These are phyloP conservation scores for Danionella dracula DNA, from an alignment of 2,797 vertebrate genomes.

Conservation along the genomic window DNA sequence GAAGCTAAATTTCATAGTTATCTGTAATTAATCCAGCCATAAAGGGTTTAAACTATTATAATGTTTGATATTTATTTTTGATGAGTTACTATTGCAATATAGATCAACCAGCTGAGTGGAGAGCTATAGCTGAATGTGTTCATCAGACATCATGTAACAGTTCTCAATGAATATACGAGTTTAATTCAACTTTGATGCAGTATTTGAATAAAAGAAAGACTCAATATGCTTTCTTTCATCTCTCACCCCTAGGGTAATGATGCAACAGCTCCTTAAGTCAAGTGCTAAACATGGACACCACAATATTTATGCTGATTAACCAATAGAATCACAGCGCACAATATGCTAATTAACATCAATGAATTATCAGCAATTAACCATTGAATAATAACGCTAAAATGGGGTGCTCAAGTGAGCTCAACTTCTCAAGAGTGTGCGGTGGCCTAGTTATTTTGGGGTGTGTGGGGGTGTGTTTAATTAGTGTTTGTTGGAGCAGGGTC, in stretches of 20 bases:
- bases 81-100: no score
- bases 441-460: slow-evolving; percentile 45
- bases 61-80: no score
- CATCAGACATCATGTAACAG: no score
- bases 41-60: no score
- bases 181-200: neutral
- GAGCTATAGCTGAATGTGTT: no score
- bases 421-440: slow-evolving; percentile 50
- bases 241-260: neutral
- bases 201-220: neutral
- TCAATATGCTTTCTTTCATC: neutral
- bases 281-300: slow-evolving; percentile 49
- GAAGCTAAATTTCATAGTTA: no score
- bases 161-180: no score
- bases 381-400: slow-evolving; percentile 57
- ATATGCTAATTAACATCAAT: slow-evolving; percentile 67
- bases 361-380: slow-evolving; percentile 71
- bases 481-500: slow-evolving; percentile 64
- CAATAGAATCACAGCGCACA: slow-evolving; percentile 65
- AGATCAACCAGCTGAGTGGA: no score
- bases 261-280: neutral
- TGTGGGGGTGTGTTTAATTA: slow-evolving; percentile 74
- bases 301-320: slow-evolving; percentile 68
- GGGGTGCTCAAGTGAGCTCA: slow-evolving; percentile 55
- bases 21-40: no score